phyloP scores from a whole-genome alignment of 1,140 invertebrate genomes.

The Harlomillsia oculata region DNA sequence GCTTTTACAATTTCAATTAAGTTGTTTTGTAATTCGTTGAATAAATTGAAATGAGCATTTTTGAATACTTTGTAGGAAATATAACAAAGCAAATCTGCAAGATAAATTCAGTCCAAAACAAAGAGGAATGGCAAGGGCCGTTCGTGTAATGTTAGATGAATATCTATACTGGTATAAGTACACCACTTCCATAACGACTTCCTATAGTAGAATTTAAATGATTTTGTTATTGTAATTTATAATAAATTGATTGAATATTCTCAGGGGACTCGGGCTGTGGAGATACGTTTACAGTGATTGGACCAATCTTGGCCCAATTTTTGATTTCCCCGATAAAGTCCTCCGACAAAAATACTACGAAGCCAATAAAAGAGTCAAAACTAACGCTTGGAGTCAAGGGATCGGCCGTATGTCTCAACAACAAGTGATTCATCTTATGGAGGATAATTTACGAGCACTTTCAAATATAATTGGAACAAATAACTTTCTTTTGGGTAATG shows the following conservation, averaged over 20 bases:
- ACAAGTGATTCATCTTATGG: constrained; percentile 2
- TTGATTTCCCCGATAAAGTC: background rate
- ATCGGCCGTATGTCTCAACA: constrained; percentile 7
- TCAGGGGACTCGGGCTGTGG: constrained; percentile 18
- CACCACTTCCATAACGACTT: background rate
- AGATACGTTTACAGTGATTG: constrained; percentile 8
- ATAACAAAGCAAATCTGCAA: background rate
- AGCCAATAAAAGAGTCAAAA: background rate
- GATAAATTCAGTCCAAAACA: constrained; percentile 12
- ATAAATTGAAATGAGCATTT: background rate
- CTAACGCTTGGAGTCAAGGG: constrained; percentile 11
- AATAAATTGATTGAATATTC: no score
- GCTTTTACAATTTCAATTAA: no score
- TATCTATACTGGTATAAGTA: constrained; percentile 31
- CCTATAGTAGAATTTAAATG: background rate
- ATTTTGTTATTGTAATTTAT: background rate
- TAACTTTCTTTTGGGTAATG: constrained; percentile 41
- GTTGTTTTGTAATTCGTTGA: no score
- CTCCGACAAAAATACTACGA: background rate
- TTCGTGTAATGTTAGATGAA: constrained; percentile 28
- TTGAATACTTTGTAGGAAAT: constrained; percentile 1
- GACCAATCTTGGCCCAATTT: background rate
- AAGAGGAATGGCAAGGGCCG: constrained; percentile 10
- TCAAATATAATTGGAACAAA: constrained; percentile 29
- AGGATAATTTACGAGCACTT: constrained; percentile 15